Evolutionary conservation across 2,888 invertebrate genomes (phyloP), one percentile per base, ranked within the genome.

Genomic region (Agrotis segetum): DNA sequence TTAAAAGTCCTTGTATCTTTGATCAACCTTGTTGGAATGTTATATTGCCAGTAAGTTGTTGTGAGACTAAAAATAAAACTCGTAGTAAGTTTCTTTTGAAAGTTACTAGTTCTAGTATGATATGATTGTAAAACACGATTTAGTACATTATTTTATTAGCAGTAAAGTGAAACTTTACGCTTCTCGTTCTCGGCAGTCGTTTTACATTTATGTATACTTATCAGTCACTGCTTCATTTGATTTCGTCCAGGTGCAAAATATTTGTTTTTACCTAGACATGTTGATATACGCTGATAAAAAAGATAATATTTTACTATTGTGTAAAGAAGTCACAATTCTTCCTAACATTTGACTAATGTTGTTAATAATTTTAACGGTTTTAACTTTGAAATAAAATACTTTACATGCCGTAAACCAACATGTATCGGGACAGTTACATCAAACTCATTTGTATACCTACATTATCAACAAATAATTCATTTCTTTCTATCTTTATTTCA

Each of bases 1-100:
- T 74, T 49, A 21, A 58, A 67, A 75, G 65, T 24, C 75, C 81
- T 83, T 83, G 83, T 67, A 14, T 24, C 4, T 62, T 24, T 52
- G 68, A 19, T 24, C 44, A 63, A 71, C 49, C 67, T 71, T 69
- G 64, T 56, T 47, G 24, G 47, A 49, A 46, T 80, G 24, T 74
- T 49, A 53, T 44, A 50, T 11, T 60, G 4, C 1, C 68, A 21
- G 46, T 11, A 24, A 46, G 29, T 56, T 66, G 65, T 67, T 64
- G 24, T 46, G 77, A 19, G 29, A 24, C 24, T n/a, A 47, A 50
- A 21, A 55, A 19, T 55, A 17, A 46, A 49, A 49, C 13, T 56
- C 19, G 34, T 9, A n/a, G 24, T 52, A 3, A 34, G n/a, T 17
- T 9, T 49, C 13, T 6, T 14, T 9, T 70, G 19, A 46, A 40